phyloP scores from a whole-genome alignment of 2,797 vertebrate species.

The Ibycter americanus region DNA sequence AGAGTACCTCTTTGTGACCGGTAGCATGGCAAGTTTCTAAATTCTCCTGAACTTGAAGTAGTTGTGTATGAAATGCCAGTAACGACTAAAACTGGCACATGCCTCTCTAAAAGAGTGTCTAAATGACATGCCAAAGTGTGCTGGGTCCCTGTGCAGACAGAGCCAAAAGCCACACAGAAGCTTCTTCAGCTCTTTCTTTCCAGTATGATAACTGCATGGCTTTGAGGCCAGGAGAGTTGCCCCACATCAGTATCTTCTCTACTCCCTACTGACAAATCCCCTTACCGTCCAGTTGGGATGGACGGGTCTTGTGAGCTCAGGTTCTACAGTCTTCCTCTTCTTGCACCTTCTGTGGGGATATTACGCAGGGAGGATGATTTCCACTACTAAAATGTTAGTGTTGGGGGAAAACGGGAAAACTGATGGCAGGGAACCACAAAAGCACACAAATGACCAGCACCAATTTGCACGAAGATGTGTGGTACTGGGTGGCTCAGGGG shows the following conservation, averaged over 20 bases:
- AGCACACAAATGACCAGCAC: not conserved
- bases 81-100: not conserved
- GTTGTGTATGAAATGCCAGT: not conserved
- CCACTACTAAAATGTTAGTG: fast-evolving
- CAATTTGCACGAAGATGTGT: not conserved
- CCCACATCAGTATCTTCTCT: not conserved
- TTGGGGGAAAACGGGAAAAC: not conserved
- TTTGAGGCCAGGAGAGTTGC: not conserved
- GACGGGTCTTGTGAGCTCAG: not conserved
- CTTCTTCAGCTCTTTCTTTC: not conserved
- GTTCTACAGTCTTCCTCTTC: not conserved
- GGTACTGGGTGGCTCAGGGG: not conserved
- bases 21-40: not conserved
- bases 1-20: not conserved
- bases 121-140: not conserved
- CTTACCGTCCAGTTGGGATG: not conserved
- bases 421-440: not conserved
- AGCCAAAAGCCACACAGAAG: fast-evolving
- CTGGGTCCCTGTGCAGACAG: not conserved
- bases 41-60: not conserved
- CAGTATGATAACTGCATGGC: not conserved
- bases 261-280: not conserved
- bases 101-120: not conserved
- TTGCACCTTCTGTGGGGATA: not conserved
- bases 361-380: not conserved